Conservation (phyloP, 2,888 invertebrate genomes). For the Catocala sponsa region DNA sequence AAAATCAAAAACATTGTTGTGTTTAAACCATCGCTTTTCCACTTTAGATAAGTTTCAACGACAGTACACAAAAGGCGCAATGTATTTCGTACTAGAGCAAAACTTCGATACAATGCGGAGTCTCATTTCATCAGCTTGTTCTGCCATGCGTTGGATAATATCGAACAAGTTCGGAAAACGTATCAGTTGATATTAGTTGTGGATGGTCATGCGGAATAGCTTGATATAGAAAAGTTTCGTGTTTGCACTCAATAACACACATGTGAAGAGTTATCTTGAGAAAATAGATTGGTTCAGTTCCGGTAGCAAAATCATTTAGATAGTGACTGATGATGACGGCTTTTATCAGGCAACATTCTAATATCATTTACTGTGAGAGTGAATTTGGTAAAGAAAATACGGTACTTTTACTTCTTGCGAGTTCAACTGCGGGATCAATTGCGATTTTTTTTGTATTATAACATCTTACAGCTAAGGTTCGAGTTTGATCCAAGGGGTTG, state of each 20-base stretch:
- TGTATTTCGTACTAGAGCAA: constrained; percentile 5
- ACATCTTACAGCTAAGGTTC: too few species aligned
- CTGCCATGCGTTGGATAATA: constrained; percentile 33
- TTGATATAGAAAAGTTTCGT: constrained; percentile 28
- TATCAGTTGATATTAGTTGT: constrained; percentile 37
- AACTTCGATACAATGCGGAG: constrained; percentile 3
- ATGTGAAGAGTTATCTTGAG: constrained; percentile 7
- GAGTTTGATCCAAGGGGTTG: too few species aligned
- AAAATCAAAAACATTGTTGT: constrained; percentile 5
- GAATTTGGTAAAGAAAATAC: too few species aligned
- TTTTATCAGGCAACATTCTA: too few species aligned
- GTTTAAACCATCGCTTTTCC: constrained; percentile 6
- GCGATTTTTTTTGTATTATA: too few species aligned
- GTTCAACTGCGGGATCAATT: too few species aligned
- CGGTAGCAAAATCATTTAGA: background rate
- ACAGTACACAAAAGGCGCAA: constrained; percentile 1
- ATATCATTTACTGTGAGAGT: too few species aligned
- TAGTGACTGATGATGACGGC: background rate
- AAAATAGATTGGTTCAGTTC: constrained; percentile 8
- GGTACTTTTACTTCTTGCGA: too few species aligned
- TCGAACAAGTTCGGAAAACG: constrained; percentile 18
- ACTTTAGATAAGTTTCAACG: background rate
- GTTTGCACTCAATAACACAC: constrained; percentile 32
- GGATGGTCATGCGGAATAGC: constrained; percentile 6
- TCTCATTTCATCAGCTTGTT: constrained; percentile 35